These are phyloP conservation scores for Tringa solitaria DNA, from an alignment of 2,113 vertebrate genomes.

Conservation along the genomic window DNA sequence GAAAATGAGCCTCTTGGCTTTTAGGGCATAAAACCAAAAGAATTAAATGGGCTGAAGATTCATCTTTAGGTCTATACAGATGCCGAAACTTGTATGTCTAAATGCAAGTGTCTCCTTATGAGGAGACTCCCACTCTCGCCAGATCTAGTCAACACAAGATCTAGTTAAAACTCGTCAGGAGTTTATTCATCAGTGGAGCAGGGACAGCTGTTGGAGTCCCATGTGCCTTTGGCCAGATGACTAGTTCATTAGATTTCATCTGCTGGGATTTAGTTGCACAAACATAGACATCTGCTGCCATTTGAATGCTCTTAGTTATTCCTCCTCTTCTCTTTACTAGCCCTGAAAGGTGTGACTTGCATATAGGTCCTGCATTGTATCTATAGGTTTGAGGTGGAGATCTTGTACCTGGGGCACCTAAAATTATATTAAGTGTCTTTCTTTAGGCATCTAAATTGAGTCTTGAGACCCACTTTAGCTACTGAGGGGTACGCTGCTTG, in stretches of 20 bases:
- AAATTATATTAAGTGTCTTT: background rate
- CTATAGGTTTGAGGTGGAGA: background rate
- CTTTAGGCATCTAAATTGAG: background rate
- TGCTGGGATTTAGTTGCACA: conserved; percentile 19
- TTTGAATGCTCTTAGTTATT: conserved; percentile 6
- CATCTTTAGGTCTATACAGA: background rate
- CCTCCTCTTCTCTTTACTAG: background rate
- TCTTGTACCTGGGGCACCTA: background rate
- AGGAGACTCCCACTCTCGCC: background rate
- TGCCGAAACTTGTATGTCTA: background rate
- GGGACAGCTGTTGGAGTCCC: background rate
- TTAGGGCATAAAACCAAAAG: background rate
- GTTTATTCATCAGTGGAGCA: background rate
- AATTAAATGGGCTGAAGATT: background rate
- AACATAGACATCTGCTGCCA: conserved; percentile 36
- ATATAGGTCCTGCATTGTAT: background rate
- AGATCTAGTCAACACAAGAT: background rate
- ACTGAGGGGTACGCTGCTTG: background rate
- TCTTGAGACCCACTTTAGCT: background rate
- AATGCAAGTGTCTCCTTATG: background rate
- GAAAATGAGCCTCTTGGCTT: background rate
- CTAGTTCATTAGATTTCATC: conserved; percentile 25
- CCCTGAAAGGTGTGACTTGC: background rate
- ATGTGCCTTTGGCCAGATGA: background rate
- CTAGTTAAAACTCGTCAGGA: background rate